A percentile compares a stretch with the other conserved stretches of the same genome.
Evolutionary conservation across 2,888 invertebrate species (phyloP).

Genomic region (Scaptomyza parva): DNA sequence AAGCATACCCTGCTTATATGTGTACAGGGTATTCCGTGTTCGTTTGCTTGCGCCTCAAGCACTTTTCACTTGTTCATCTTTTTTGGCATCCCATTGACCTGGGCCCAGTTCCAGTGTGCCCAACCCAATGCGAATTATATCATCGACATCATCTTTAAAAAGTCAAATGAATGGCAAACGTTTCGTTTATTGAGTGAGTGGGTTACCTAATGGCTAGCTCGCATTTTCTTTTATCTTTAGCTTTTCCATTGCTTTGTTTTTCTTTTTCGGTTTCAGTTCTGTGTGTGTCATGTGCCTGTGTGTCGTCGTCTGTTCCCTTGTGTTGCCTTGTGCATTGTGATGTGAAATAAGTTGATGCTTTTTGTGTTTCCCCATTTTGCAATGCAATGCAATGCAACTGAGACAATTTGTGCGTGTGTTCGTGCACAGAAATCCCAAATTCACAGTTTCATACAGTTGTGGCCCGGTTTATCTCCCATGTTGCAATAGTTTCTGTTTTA

Average conservation of each 20-base stretch:
- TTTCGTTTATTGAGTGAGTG: conserved; percentile 43
- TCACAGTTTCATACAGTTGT: conserved; percentile 25
- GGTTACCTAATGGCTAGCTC: conserved; percentile 28
- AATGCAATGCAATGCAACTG: conserved; percentile 43
- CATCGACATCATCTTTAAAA: conserved; percentile 32
- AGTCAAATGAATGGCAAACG: conserved; percentile 24
- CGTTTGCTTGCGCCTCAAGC: neutral
- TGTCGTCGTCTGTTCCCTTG: conserved; percentile 26
- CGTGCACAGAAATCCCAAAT: conserved; percentile 33
- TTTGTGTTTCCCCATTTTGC: conserved; percentile 14
- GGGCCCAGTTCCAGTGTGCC: conserved; percentile 29
- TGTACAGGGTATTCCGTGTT: neutral
- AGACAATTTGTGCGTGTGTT: conserved; percentile 28
- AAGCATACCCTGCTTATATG: neutral
- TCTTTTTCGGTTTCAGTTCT: neutral
- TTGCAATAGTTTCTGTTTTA: neutral
- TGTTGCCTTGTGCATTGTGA: conserved; percentile 45
- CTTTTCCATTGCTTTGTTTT: neutral
- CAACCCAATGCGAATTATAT: conserved; percentile 29
- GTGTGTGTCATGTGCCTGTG: conserved; percentile 1
- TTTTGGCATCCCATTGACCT: conserved; percentile 40
- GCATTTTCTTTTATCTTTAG: conserved; percentile 11
- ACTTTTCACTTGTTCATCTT: neutral
- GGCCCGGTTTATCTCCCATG: too few species aligned
- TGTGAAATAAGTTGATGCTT: conserved; percentile 46